Evolutionary conservation across 2,797 vertebrate genomes (phyloP).

Genomic region (Megaceryle alcyon): DNA sequence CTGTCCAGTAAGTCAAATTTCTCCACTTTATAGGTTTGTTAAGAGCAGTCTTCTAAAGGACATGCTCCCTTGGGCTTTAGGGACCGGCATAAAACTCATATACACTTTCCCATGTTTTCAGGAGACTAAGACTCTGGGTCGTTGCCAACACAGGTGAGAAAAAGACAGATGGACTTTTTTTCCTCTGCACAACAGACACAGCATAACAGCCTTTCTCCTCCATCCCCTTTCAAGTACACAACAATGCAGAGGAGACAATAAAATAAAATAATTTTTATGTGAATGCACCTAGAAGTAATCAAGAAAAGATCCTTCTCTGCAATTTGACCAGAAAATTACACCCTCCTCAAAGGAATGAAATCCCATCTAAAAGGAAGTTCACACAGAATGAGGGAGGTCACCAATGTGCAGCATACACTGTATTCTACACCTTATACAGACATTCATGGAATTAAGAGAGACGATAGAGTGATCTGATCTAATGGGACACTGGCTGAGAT

Average conservation of each 20-base stretch:
- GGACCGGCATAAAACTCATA: background rate
- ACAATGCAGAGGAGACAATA: background rate
- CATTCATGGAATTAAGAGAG: background rate
- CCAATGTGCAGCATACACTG: fast-evolving
- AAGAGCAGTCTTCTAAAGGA: background rate
- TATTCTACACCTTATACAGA: background rate
- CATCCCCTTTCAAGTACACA: background rate
- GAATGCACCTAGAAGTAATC: background rate
- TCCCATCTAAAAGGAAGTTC: background rate
- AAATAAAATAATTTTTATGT: background rate
- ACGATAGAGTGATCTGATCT: background rate
- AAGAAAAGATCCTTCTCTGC: background rate
- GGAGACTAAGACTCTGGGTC: background rate
- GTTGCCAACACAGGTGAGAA: background rate
- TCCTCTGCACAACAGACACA: background rate
- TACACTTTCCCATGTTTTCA: background rate
- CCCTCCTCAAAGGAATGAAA: background rate
- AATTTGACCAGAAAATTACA: background rate
- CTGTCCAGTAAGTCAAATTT: background rate
- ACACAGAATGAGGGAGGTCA: background rate
- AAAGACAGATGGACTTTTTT: background rate
- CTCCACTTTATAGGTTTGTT: background rate
- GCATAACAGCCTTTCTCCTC: background rate
- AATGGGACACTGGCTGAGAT: background rate
- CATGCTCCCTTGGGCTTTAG: background rate